These are phyloP conservation scores for Hemicentrotus pulcherrimus DNA, from an alignment of 35 echinoderm and acorn worm species.

Conservation along the genomic window DNA sequence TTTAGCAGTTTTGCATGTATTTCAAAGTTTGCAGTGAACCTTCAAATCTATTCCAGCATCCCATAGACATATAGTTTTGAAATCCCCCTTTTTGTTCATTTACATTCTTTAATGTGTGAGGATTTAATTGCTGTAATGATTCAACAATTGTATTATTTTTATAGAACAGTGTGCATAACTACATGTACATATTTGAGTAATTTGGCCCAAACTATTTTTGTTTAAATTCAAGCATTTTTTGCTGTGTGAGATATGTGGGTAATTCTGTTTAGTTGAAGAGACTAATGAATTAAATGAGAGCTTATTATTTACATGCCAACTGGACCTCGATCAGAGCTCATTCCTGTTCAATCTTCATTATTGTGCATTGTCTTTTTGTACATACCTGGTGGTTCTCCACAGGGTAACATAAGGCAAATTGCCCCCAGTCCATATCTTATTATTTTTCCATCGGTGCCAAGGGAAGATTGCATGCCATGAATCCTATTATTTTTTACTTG, in stretches of 20 bases:
- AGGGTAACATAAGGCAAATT: too few relatives aligned
- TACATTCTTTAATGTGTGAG: not conserved
- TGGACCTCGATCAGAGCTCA: too few relatives aligned
- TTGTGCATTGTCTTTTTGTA: too few relatives aligned
- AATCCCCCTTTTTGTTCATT: constrained; percentile 5
- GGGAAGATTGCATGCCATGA: not conserved
- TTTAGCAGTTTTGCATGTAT: constrained; percentile 21
- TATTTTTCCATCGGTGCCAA: not conserved
- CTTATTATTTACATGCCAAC: not conserved
- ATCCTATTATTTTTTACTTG: not conserved
- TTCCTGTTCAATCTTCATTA: too few relatives aligned
- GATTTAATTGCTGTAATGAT: not conserved
- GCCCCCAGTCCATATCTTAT: not conserved
- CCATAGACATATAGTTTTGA: not conserved
- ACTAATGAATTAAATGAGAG: not conserved
- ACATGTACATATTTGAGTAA: too few relatives aligned
- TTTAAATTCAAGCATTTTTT: not conserved
- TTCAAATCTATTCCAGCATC: constrained; percentile 7
- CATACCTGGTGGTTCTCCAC: too few relatives aligned
- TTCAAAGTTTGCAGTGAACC: constrained; percentile 4
- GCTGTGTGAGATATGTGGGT: not conserved
- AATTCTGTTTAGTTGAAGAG: not conserved
- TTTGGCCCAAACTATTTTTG: not conserved
- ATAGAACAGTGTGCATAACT: too few relatives aligned
- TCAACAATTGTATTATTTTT: too few relatives aligned